Evolutionary conservation across 2,797 vertebrate genomes (phyloP), one percentile per base, ranked within the genome.

Genomic region (Erpetoichthys calabaricus): DNA sequence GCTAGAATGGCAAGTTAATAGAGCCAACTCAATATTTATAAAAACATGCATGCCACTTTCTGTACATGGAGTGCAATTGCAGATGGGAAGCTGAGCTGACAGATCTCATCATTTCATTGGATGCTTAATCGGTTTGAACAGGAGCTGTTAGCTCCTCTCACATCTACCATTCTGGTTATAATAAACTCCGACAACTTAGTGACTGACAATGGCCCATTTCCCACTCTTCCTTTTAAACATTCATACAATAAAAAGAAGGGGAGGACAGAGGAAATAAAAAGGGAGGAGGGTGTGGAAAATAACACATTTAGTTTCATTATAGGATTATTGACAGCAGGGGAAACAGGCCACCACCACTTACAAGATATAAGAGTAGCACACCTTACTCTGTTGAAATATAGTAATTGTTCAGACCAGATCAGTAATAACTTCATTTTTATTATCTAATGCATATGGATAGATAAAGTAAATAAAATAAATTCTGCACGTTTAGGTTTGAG

Each of bases 1-100:
- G 59, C 60, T 51, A 67, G 47, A 53, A 52, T n/a, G 60, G 46
- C 45, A 63, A 70, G 63, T 62, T 64, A 70, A 66, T 50, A 66
- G 65, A 64, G 58, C 41, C 59, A 56, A 63, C 64, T 45, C 60
- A 63, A 47, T 59, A 53, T 61, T 62, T 64, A 44, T 60, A 63
- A 70, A 69, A 65, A 59, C 62, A 63, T 63, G 44, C 56, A 55
- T 45, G 25, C 52, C 46, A 57, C 59, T 63, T 63, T 63, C 42
- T 53, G 10, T 44, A 47, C 5, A 63, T 1, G 0, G 62, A 60
- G 56, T 3, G 42, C 45, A 10, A 42, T 60, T 68, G 65, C 43
- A 0, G 45, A 62, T 59, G 54, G 8, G n/a, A 70, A 53, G 45
- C 51, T 3, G 4, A 63, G 42, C 61, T 59, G 66, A 67, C 1